Conservation (phyloP, 2,888 invertebrate genomes). For the Sphaerophoria taeniata region DNA sequence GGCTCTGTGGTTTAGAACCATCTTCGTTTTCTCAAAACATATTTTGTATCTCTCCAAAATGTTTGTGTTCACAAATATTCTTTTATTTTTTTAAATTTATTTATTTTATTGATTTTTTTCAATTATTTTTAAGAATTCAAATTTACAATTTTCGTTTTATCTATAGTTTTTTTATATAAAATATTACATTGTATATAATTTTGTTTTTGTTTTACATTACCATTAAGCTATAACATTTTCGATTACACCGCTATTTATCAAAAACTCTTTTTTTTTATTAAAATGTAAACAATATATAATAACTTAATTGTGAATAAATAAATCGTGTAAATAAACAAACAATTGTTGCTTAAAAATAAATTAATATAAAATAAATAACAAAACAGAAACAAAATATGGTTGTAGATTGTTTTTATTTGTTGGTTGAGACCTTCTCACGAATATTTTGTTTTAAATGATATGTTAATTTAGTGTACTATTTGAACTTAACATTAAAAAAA, state of each 20-base stretch:
- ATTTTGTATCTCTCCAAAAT: constrained; percentile 47
- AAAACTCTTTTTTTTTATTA: constrained; percentile 44
- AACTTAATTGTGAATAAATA: neutral
- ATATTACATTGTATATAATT: constrained; percentile 68
- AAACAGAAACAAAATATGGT: constrained; percentile 5
- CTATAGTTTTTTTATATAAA: constrained; percentile 61
- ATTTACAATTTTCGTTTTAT: constrained; percentile 65
- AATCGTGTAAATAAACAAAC: neutral
- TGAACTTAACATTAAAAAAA: constrained; percentile 17
- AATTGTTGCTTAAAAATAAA: neutral
- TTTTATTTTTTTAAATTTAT: constrained; percentile 42
- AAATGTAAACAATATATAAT: constrained; percentile 16
- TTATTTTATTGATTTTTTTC: constrained; percentile 43
- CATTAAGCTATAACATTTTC: constrained; percentile 63
- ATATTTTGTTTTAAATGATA: constrained; percentile 50
- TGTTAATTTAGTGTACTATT: constrained; percentile 55
- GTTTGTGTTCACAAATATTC: constrained; percentile 58
- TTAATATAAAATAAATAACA: neutral
- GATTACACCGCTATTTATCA: constrained; percentile 59
- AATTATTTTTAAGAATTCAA: constrained; percentile 44
- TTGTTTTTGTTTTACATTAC: constrained; percentile 44
- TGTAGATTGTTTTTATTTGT: neutral
- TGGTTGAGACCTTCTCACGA: constrained; percentile 13
- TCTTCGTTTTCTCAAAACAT: constrained; percentile 39
- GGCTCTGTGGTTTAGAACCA: constrained; percentile 68